These are phyloP conservation scores for Magallana gigas DNA, from an alignment of 1,140 invertebrate species.

Conservation along the genomic window DNA sequence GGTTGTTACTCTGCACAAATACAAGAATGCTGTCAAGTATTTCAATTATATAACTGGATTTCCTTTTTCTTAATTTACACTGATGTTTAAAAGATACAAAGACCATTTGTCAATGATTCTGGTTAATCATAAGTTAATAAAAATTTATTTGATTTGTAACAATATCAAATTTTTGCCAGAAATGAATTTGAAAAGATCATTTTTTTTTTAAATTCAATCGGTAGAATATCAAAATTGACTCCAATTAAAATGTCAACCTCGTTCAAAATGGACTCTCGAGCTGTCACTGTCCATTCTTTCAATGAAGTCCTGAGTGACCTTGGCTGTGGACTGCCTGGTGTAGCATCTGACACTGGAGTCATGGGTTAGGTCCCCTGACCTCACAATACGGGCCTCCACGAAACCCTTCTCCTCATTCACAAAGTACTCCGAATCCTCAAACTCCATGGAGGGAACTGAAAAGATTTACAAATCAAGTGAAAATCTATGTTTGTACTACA, in stretches of 20 bases:
- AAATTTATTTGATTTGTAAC: too few species aligned
- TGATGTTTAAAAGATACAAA: neutral
- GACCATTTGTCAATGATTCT: neutral
- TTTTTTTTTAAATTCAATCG: too few species aligned
- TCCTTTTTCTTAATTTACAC: neutral
- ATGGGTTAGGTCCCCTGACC: constrained; percentile 77
- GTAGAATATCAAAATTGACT: too few species aligned
- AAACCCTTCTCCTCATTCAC: constrained; percentile 76
- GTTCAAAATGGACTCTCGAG: constrained; percentile 75
- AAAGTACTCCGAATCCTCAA: constrained; percentile 73
- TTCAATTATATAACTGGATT: neutral
- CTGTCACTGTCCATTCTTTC: constrained; percentile 78
- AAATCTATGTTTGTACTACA: neutral
- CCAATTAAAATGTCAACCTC: constrained; percentile 66
- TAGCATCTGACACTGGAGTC: constrained; percentile 78
- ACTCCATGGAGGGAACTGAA: constrained; percentile 78
- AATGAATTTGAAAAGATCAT: too few species aligned
- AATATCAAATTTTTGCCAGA: too few species aligned
- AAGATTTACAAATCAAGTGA: neutral
- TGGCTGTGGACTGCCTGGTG: constrained; percentile 78
- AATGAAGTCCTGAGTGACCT: constrained; percentile 75
- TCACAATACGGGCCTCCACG: constrained; percentile 72
- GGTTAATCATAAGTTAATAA: too few species aligned
- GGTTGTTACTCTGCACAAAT: neutral
- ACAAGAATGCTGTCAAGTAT: neutral